A percentile compares a stretch with the other conserved stretches of the same genome.
Conservation (phyloP, 1,140 invertebrate genomes). For the Atta cephalotes region DNA sequence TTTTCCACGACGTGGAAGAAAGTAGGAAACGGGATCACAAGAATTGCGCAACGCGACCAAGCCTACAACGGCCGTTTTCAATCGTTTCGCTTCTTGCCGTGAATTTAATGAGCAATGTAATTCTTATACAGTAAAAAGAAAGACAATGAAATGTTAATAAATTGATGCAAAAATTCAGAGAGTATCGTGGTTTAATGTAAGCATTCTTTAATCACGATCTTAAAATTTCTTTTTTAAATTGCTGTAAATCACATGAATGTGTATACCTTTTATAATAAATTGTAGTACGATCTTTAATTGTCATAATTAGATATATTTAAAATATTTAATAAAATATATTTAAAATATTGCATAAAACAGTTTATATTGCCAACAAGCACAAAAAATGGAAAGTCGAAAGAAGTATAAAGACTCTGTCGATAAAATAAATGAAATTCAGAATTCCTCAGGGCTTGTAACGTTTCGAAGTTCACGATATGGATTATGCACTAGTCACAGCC, state of each 20-base stretch:
- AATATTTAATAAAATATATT: background rate
- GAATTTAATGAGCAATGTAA: background rate
- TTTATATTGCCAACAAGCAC: background rate
- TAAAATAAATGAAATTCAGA: slow-evolving; percentile 1
- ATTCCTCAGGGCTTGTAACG: background rate
- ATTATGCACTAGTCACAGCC: slow-evolving; percentile 67
- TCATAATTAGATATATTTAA: background rate
- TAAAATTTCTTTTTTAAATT: background rate
- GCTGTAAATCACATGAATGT: background rate
- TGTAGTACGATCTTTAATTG: background rate
- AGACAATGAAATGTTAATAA: slow-evolving; percentile 6
- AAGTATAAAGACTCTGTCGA: background rate
- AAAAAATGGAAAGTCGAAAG: background rate
- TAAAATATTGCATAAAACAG: background rate
- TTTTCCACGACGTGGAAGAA: slow-evolving; percentile 51
- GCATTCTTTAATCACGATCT: background rate
- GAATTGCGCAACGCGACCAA: slow-evolving; percentile 33
- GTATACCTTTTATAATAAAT: background rate
- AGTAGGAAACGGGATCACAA: slow-evolving; percentile 47
- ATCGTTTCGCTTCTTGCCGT: background rate
- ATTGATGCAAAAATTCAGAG: background rate
- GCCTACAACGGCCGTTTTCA: background rate
- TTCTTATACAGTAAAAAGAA: background rate
- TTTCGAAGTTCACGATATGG: slow-evolving; percentile 12
- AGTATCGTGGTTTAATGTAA: background rate